Percentiles rank a stretch among this genome's conserved stretches.
Conservation (phyloP, 2,113 vertebrate genomes). For the Mus musculus region GRCm39 chr5:131467001-131467500, state of each 20-base stretch:
- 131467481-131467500: neutral
- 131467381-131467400: neutral
- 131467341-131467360: slow-evolving; percentile 36
- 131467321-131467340: slow-evolving; percentile 62
- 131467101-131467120: slow-evolving; percentile 81
- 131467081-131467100: slow-evolving; percentile 84
- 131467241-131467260: neutral
- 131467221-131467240: slow-evolving; percentile 44
- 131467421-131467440: slow-evolving; percentile 63
- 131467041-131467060: slow-evolving; percentile 67
- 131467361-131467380: slow-evolving; percentile 10
- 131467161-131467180: slow-evolving; percentile 61
- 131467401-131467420: neutral
- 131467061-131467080: slow-evolving; percentile 74
- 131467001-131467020: slow-evolving; percentile 72
- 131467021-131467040: slow-evolving; percentile 75
- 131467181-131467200: slow-evolving; percentile 61
- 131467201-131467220: slow-evolving; percentile 36
- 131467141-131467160: slow-evolving; percentile 71
- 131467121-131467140: slow-evolving; percentile 83
- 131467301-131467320: neutral
- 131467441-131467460: slow-evolving; percentile 68
- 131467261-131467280: slow-evolving; percentile 8
- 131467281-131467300: slow-evolving; percentile 57
- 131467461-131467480: slow-evolving; percentile 33